Evolutionary conservation across 2,113 vertebrate species (phyloP).

Genomic region (Pedetes capensis): DNA sequence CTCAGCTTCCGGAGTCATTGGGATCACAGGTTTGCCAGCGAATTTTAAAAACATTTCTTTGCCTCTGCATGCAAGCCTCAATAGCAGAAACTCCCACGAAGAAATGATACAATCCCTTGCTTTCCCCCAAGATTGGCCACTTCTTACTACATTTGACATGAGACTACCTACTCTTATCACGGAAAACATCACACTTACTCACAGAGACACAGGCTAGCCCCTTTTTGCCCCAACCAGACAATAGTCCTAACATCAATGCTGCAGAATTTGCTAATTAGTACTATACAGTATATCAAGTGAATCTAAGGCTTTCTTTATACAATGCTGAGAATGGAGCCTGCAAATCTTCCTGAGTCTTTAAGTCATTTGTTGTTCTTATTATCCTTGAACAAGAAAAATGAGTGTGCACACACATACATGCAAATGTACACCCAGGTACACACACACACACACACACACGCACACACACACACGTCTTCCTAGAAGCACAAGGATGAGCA

Average conservation of each 20-base stretch:
- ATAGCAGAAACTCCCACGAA: background rate
- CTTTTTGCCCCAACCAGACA: background rate
- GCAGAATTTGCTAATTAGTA: too few relatives aligned
- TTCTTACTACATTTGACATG: background rate
- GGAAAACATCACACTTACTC: background rate
- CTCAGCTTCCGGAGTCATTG: too few relatives aligned
- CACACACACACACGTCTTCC: background rate
- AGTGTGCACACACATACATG: background rate
- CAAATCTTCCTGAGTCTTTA: background rate
- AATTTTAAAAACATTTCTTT: background rate
- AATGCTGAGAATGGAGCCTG: too few relatives aligned
- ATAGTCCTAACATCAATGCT: too few relatives aligned
- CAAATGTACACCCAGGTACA: too few relatives aligned
- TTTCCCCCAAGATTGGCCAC: too few relatives aligned
- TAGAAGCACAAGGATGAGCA: background rate
- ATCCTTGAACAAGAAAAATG: background rate
- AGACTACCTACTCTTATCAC: accelerated
- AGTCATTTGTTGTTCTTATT: background rate
- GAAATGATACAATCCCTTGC: accelerated
- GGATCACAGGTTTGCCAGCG: too few relatives aligned
- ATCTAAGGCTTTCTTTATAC: background rate
- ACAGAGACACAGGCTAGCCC: too few relatives aligned
- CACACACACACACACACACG: background rate
- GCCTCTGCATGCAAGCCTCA: background rate
- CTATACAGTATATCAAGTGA: background rate